A percentile compares a stretch with the other conserved stretches of the same genome.
Conservation (phyloP, 2,888 invertebrate genomes). For the Acleris literana region DNA sequence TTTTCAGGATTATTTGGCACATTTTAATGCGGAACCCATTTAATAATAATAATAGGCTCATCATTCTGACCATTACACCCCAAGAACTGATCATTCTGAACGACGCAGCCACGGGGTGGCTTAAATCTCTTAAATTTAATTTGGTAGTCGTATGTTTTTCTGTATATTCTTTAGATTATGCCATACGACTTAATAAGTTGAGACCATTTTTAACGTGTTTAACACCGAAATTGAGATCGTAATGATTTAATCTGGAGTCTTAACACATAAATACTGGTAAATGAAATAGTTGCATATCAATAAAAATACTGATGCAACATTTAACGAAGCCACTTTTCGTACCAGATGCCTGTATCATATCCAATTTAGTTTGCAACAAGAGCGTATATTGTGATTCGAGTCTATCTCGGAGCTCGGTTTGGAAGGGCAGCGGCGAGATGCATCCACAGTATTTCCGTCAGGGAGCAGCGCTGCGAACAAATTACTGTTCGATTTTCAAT, state of each 20-base stretch:
- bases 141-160: too few relatives aligned
- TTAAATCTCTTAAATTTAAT: too few relatives aligned
- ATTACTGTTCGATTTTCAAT: constrained; percentile 61
- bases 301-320: background rate
- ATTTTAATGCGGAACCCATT: constrained; percentile 59
- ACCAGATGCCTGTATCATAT: background rate
- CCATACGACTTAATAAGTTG: too few relatives aligned
- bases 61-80: too few relatives aligned
- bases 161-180: too few relatives aligned
- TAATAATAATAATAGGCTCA: constrained; percentile 20
- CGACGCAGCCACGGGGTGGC: too few relatives aligned
- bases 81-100: too few relatives aligned
- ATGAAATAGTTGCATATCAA: too few relatives aligned
- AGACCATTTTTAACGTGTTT: constrained; percentile 68
- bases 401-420: constrained; percentile 4
- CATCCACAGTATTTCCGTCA: constrained; percentile 45
- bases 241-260: constrained; percentile 49
- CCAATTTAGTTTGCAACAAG: background rate
- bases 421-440: constrained; percentile 37
- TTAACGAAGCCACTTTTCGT: too few relatives aligned
- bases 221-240: constrained; percentile 69
- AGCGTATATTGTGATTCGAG: constrained; percentile 9
- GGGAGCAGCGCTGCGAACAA: constrained; percentile 48
- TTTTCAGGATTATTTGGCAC: constrained; percentile 56
- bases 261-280: background rate